Evolutionary conservation across 2,797 vertebrate genomes (phyloP).

Genomic region (Taeniopygia guttata): DNA sequence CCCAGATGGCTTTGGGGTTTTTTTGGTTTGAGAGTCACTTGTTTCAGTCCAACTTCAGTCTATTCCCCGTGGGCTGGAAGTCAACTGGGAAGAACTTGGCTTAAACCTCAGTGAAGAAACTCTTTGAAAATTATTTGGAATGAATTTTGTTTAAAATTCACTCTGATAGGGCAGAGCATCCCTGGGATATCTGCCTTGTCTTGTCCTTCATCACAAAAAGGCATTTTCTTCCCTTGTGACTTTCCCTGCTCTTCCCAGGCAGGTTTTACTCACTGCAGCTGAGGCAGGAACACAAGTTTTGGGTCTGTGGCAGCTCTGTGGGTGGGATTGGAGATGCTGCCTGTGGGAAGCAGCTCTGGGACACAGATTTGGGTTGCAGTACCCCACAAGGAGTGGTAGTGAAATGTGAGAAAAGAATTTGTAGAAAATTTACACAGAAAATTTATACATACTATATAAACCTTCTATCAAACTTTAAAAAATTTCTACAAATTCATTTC

Average conservation of each 20-base stretch:
- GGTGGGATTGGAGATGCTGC: neutral
- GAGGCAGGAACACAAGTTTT: neutral
- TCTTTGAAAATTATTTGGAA: neutral
- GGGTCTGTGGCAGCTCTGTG: neutral
- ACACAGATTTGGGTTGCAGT: too few relatives aligned
- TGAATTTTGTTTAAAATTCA: neutral
- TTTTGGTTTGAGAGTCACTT: rapidly evolving
- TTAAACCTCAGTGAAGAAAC: neutral
- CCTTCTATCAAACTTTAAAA: neutral
- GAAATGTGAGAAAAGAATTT: neutral
- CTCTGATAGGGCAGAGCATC: neutral
- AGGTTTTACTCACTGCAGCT: neutral
- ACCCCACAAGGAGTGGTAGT: rapidly evolving
- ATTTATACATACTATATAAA: neutral
- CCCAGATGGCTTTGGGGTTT: neutral
- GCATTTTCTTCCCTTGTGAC: neutral
- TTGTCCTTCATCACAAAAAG: neutral
- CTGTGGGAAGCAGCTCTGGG: neutral
- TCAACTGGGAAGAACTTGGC: neutral
- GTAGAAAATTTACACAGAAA: neutral
- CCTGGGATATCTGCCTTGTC: neutral
- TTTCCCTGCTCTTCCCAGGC: neutral
- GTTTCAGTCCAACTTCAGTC: neutral
- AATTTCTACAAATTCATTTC: neutral
- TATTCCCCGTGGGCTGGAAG: neutral